Percentiles rank a stretch among this genome's conserved stretches.
Conservation (phyloP, 2,888 invertebrate genomes). For the Protula sp. region DNA sequence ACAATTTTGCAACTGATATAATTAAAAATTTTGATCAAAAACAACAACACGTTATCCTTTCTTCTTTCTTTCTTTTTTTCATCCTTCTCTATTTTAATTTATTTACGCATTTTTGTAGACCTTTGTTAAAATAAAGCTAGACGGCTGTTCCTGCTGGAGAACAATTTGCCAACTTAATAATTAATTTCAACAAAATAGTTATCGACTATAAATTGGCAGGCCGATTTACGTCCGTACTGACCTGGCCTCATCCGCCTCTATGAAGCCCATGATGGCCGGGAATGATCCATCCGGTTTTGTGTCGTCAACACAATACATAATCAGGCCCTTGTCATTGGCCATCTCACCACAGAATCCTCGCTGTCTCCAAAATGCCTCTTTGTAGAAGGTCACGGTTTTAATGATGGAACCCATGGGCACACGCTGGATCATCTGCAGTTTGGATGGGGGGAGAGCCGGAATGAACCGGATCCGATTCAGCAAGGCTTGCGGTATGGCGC, state of each 20-base stretch:
- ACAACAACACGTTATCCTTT: too few species aligned
- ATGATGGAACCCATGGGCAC: constrained; percentile 53
- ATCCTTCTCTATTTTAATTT: too few species aligned
- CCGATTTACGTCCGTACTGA: too few species aligned
- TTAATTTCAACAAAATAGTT: too few species aligned
- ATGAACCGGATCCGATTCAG: constrained; percentile 47
- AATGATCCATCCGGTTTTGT: constrained; percentile 43
- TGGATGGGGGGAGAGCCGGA: constrained; percentile 44
- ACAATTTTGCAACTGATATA: too few species aligned
- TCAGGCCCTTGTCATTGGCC: constrained; percentile 32
- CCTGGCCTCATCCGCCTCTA: constrained; percentile 36
- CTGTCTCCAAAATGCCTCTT: constrained; percentile 53
- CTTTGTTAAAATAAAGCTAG: too few species aligned
- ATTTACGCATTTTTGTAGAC: too few species aligned
- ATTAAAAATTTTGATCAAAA: too few species aligned
- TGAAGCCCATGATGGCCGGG: constrained; percentile 51
- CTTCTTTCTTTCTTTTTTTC: too few species aligned
- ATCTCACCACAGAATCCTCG: constrained; percentile 44
- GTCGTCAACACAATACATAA: constrained; percentile 45
- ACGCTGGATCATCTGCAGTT: constrained; percentile 47
- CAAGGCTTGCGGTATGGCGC: constrained; percentile 47
- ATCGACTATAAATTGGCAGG: too few species aligned
- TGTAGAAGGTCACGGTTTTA: constrained; percentile 54
- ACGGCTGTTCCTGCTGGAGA: too few species aligned
- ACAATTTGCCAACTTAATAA: constrained; percentile 19